Base-by-base conservation (phyloP, 2,113 vertebrate genomes). In the Gobius niger region DNA sequence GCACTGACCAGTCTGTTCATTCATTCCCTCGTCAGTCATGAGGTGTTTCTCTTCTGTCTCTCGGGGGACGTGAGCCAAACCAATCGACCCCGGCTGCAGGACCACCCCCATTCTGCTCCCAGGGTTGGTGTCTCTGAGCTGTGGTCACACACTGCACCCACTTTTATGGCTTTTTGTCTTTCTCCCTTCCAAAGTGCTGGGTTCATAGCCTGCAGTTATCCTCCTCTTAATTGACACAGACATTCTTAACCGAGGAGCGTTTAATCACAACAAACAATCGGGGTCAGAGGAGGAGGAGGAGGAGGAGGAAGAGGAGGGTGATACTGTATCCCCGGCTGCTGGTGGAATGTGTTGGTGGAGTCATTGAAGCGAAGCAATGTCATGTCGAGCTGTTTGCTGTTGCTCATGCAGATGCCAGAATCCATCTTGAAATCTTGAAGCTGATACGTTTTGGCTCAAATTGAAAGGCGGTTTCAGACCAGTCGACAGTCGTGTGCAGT, bases 21-120 rank as follows among this genome's bases (percentile, higher is more conserved):
- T 81, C 75, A 85, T 86, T 85, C 81, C 80, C 75, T 34, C 83
- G 85, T 88, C 80, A 88, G 80, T 85, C 82, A 78, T 57, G 11
- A 7, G 8, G 9, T 82, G 71, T 54, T 73, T 47, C n/a, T 60
- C 19, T 34, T 76, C 46, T 34, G 51, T 68, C 67, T 87, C 72
- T 78, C 68, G 7, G 53, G 80, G 75, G 83, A 77, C 82, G 83
- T 81, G 44, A 73, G 73, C 83, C 85, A 78, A 88, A 76, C 79
- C 65, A 77, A 65, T 68, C 72, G 66, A 78, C 73, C 81, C 68
- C 0, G 24, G 24, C 24, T 34, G 5, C 18, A 82, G 79, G 72
- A 85, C 52, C 52, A 76, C 75, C 53, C 52, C 8, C 50, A 84
- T 89, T 90, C 84, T 69, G 63, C 80, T 85, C 78, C 51, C 67